phyloP scores from a whole-genome alignment of 2,888 invertebrate species.

The Stegana nigrithorax region DNA sequence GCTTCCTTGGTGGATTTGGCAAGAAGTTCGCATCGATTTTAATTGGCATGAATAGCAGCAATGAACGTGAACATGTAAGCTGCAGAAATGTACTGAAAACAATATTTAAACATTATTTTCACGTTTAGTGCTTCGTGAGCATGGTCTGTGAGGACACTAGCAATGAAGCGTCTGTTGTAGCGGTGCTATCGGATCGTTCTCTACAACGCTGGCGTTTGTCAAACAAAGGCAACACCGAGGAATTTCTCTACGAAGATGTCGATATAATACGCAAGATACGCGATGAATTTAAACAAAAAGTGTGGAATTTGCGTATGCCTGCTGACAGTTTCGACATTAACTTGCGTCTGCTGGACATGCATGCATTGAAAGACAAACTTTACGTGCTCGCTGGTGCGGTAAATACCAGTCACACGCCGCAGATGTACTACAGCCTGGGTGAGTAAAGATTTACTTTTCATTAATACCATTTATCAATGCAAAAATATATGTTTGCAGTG shows the following conservation, averaged over 20 bases:
- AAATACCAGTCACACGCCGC: slow-evolving; percentile 75
- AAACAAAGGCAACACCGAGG: slow-evolving; percentile 74
- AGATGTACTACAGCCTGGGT: slow-evolving; percentile 81
- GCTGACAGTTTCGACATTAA: slow-evolving; percentile 75
- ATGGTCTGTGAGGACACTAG: slow-evolving; percentile 71
- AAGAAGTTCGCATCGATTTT: slow-evolving; percentile 71
- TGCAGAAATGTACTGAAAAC: neutral
- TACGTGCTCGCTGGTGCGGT: slow-evolving; percentile 80
- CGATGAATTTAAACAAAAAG: slow-evolving; percentile 76
- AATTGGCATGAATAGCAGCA: slow-evolving; percentile 65
- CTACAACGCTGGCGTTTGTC: slow-evolving; percentile 86
- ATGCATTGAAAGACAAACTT: slow-evolving; percentile 74
- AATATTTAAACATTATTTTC: neutral
- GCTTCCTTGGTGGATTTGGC: slow-evolving; percentile 89
- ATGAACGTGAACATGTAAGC: slow-evolving; percentile 67
- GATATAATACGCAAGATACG: slow-evolving; percentile 79
- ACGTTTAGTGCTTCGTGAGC: slow-evolving; percentile 74
- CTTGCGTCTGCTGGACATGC: slow-evolving; percentile 83
- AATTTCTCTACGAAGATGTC: slow-evolving; percentile 77
- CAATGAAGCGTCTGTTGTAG: slow-evolving; percentile 72
- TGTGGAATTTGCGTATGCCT: slow-evolving; percentile 72
- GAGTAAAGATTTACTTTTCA: slow-evolving; percentile 44
- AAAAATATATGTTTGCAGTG: slow-evolving; percentile 38
- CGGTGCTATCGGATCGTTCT: slow-evolving; percentile 80
- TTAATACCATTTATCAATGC: no score